Conservation (phyloP, 2,113 vertebrate genomes). For the Cheilinus undulatus region DNA sequence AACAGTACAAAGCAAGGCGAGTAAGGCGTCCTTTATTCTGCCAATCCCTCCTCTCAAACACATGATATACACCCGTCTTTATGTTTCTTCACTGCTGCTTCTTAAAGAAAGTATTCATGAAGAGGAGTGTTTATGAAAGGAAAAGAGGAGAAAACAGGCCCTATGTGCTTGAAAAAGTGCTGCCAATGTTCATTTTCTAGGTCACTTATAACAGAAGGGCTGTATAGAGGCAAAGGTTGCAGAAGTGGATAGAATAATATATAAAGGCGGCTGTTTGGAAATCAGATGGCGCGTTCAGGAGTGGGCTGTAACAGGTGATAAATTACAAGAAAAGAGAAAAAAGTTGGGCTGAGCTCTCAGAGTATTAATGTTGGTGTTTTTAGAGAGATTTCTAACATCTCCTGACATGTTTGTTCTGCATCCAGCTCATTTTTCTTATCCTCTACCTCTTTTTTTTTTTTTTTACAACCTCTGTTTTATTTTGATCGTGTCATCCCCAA, state of each 20-base stretch:
- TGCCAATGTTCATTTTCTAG: conserved; percentile 61
- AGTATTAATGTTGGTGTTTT: conserved; percentile 59
- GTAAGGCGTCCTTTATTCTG: conserved; percentile 64
- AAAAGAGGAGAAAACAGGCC: conserved; percentile 42
- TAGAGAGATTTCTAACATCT: conserved; percentile 58
- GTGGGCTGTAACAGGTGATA: conserved; percentile 60
- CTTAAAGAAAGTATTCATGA: conserved; percentile 53
- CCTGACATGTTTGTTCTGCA: conserved; percentile 77
- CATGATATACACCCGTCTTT: conserved; percentile 43
- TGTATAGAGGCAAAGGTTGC: conserved; percentile 50
- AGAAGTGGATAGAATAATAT: conserved; percentile 42
- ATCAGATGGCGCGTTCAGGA: conserved; percentile 47
- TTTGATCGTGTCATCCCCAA: conserved; percentile 78
- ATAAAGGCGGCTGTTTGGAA: conserved; percentile 36
- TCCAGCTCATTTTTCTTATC: conserved; percentile 54
- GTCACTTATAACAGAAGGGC: conserved; percentile 57
- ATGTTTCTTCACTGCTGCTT: conserved; percentile 28
- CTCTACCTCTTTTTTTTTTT: conserved; percentile 37
- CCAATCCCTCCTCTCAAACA: conserved; percentile 62
- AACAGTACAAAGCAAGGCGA: conserved; percentile 56
- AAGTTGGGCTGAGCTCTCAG: conserved; percentile 37
- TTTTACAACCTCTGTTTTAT: conserved; percentile 66
- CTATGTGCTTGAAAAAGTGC: conserved; percentile 37
- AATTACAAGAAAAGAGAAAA: conserved; percentile 48
- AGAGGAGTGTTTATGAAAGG: conserved; percentile 37